Base-by-base conservation (phyloP, 2,888 invertebrate species). In the Eupithecia pulchellata region DNA sequence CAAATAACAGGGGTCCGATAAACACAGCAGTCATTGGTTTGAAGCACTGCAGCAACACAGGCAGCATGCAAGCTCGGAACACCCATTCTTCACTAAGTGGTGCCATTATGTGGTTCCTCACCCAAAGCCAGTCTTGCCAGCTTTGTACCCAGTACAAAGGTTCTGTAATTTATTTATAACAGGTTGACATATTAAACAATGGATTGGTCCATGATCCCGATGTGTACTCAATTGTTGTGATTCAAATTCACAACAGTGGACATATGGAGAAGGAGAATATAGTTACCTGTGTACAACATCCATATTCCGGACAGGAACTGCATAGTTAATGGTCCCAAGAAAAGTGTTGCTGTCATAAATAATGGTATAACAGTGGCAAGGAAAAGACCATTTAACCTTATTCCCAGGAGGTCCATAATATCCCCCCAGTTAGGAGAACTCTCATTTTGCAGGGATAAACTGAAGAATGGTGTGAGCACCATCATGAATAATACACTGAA, bases 21-120 rank as follows among this genome's bases (percentile, higher is more conserved):
- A 98, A 96, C 61, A 99, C 96, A 29, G 98, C 97, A 71, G 95
- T 95, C 39, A 95, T 89, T 0, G 97, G 97, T 32, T 95, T 92
- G 80, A 98, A 96, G 84, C 97, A 97, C 84, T 98, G 98, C 77
- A 98, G 90, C 57, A 99, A 93, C 55, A 99, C 88, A 5, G 99
- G 98, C 91, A 99, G 94, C 98, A 99, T 99, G 85, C 99, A 99
- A 1, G 98, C 98, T 77, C 99, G 95, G 91, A 98, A 99, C 9
- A 98, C 98, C 94, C 99, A 98, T 89, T 99, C 99, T 90, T 99
- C 99, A 70, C 98, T 98, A 65, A 99, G 88, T 0, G 99, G 99
- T 0, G 99, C 99, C 81, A 99, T 97, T 34, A 99, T 90, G 84
- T 98, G 97, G 87, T 98, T 98, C 73, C 99, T 95, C 80, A 98